These are phyloP conservation scores for Drosophila baimaii DNA, from an alignment of 1,140 invertebrate species.

Conservation along the genomic window DNA sequence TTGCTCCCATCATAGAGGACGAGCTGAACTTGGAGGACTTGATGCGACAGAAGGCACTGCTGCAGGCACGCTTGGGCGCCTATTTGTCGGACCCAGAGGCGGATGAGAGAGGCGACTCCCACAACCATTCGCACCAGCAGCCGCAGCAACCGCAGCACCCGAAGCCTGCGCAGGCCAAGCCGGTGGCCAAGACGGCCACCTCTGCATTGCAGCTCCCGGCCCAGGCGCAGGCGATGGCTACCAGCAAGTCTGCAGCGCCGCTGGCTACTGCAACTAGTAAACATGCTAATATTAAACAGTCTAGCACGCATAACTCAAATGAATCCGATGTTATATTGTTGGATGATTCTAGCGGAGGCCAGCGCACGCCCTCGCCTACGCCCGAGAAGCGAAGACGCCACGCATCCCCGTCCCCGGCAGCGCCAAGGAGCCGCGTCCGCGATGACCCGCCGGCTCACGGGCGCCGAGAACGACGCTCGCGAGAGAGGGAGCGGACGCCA, in stretches of 20 bases:
- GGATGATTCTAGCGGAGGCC: slow-evolving; percentile 84
- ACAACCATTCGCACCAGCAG: slow-evolving; percentile 13
- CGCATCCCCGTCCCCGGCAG: slow-evolving; percentile 34
- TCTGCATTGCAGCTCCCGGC: slow-evolving; percentile 26
- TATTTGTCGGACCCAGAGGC: slow-evolving; percentile 86
- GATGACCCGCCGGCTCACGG: slow-evolving; percentile 36
- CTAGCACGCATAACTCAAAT: slow-evolving; percentile 81
- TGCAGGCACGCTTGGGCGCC: slow-evolving; percentile 87
- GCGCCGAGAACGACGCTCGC: slow-evolving; percentile 50
- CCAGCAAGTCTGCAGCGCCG: slow-evolving; percentile 65
- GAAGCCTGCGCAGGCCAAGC: slow-evolving; percentile 9
- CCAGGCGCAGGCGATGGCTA: slow-evolving; percentile 31
- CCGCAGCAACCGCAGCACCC: slow-evolving; percentile 21
- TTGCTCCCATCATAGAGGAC: slow-evolving; percentile 90
- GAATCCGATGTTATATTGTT: slow-evolving; percentile 84
- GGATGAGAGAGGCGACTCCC: slow-evolving; percentile 52
- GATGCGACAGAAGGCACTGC: slow-evolving; percentile 93
- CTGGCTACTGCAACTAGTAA: slow-evolving; percentile 80
- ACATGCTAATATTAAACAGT: slow-evolving; percentile 82
- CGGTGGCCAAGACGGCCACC: slow-evolving; percentile 15
- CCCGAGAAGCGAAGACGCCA: slow-evolving; percentile 65
- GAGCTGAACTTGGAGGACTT: slow-evolving; percentile 94
- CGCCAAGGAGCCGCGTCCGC: slow-evolving; percentile 39
- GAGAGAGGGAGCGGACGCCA: slow-evolving; percentile 55
- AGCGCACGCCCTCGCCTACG: slow-evolving; percentile 69